These are phyloP conservation scores for Marcusenius ussheri DNA, from an alignment of 2,113 vertebrate genomes.

Conservation along the genomic window DNA sequence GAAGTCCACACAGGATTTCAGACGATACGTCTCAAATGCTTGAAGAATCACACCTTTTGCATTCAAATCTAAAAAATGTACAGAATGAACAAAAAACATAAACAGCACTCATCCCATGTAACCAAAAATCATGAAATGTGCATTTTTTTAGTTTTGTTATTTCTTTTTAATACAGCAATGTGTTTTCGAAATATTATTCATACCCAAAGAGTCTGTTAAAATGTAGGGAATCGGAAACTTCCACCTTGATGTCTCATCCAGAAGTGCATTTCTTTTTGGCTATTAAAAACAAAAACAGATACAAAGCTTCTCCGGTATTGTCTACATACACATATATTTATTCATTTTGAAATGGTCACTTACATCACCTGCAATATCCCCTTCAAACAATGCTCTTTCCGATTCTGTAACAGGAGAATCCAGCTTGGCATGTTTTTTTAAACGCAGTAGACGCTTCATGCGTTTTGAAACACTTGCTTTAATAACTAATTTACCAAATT, in stretches of 20 bases:
- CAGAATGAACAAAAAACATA: not conserved
- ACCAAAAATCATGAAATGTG: not conserved
- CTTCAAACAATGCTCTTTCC: constrained; percentile 50
- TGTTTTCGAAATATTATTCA: constrained; percentile 1
- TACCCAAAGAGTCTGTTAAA: constrained; percentile 77
- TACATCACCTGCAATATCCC: constrained; percentile 59
- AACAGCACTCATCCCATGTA: not conserved
- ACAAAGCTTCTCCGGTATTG: not conserved
- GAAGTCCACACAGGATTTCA: constrained; percentile 88
- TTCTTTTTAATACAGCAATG: not conserved
- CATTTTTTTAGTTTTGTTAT: not conserved
- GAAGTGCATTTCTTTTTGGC: constrained; percentile 64
- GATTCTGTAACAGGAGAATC: constrained; percentile 34
- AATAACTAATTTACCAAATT: not conserved
- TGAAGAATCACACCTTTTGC: constrained; percentile 84
- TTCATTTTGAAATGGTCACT: constrained; percentile 28
- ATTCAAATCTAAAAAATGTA: constrained; percentile 49
- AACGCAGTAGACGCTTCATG: not conserved
- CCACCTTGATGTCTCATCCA: constrained; percentile 65
- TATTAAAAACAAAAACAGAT: constrained; percentile 38
- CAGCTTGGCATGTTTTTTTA: not conserved
- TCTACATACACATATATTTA: not conserved
- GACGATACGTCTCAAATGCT: constrained; percentile 79
- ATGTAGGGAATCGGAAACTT: constrained; percentile 82
- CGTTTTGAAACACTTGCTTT: not conserved